A percentile compares a stretch with the other conserved stretches of the same genome.
These are phyloP conservation scores for Agrochola lychnidis DNA, from an alignment of 2,888 invertebrate species.

Conservation along the genomic window DNA sequence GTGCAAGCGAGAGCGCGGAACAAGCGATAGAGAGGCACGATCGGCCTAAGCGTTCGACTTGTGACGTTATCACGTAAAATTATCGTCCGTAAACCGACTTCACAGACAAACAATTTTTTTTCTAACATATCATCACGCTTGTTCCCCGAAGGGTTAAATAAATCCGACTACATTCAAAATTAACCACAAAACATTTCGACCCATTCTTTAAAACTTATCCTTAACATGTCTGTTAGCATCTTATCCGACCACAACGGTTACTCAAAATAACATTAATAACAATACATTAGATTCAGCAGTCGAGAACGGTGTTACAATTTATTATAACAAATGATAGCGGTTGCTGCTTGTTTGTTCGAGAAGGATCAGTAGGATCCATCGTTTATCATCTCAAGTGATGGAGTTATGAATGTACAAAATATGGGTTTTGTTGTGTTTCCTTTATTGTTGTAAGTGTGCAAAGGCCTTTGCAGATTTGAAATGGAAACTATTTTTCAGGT, in stretches of 20 bases:
- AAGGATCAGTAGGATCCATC: slow-evolving; percentile 75
- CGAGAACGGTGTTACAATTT: slow-evolving; percentile 74
- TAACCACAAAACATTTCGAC: neutral
- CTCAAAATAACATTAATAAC: slow-evolving; percentile 72
- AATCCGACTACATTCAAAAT: neutral
- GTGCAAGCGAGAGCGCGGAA: too few relatives aligned
- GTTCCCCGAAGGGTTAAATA: too few relatives aligned
- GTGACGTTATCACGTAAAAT: too few relatives aligned
- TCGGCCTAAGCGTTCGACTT: too few relatives aligned
- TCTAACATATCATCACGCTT: too few relatives aligned
- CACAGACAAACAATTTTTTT: too few relatives aligned
- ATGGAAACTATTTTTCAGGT: slow-evolving; percentile 11
- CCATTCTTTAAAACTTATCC: slow-evolving; percentile 9
- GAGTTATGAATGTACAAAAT: slow-evolving; percentile 56
- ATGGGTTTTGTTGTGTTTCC: slow-evolving; percentile 9
- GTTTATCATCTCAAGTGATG: slow-evolving; percentile 73
- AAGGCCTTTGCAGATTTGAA: slow-evolving; percentile 3
- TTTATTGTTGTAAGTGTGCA: slow-evolving; percentile 13
- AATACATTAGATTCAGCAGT: slow-evolving; percentile 62
- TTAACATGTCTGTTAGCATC: slow-evolving; percentile 53
- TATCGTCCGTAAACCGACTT: too few relatives aligned
- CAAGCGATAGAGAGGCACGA: too few relatives aligned
- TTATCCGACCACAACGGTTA: slow-evolving; percentile 49
- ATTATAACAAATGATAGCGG: slow-evolving; percentile 82
- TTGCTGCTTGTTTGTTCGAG: slow-evolving; percentile 67